Conservation (phyloP, 1,140 invertebrate species). For the Ectropis grisescens region DNA sequence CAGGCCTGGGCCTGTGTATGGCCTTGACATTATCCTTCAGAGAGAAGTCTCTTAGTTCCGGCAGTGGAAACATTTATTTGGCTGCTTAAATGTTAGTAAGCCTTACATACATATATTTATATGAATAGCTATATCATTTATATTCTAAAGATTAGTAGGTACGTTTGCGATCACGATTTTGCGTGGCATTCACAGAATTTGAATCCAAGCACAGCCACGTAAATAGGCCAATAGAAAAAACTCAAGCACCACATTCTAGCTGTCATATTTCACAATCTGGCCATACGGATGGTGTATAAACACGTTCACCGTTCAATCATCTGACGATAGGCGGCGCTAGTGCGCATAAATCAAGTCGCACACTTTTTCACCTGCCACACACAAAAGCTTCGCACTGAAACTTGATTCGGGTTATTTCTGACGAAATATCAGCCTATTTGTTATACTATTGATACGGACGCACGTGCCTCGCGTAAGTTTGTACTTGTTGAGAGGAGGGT, state of each 20-base stretch:
- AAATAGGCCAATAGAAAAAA: conserved; percentile 18
- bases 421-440: conserved; percentile 68
- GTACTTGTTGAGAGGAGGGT: conserved; percentile 58
- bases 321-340: conserved; percentile 56
- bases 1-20: no score
- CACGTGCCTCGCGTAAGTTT: conserved; percentile 60
- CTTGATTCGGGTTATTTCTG: conserved; percentile 69
- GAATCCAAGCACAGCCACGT: no score
- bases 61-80: no score
- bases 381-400: conserved; percentile 66
- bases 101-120: no score
- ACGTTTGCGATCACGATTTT: no score
- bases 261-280: conserved; percentile 58
- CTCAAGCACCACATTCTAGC: conserved; percentile 35
- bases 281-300: conserved; percentile 47
- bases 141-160: no score
- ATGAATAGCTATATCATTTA: no score
- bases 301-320: conserved; percentile 63
- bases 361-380: conserved; percentile 70
- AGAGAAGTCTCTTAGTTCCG: no score
- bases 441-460: conserved; percentile 66
- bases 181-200: no score
- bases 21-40: no score
- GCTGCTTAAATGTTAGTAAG: no score
- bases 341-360: conserved; percentile 64